phyloP scores from a whole-genome alignment of 2,797 vertebrate species.

The Peromyscus eremicus region DNA sequence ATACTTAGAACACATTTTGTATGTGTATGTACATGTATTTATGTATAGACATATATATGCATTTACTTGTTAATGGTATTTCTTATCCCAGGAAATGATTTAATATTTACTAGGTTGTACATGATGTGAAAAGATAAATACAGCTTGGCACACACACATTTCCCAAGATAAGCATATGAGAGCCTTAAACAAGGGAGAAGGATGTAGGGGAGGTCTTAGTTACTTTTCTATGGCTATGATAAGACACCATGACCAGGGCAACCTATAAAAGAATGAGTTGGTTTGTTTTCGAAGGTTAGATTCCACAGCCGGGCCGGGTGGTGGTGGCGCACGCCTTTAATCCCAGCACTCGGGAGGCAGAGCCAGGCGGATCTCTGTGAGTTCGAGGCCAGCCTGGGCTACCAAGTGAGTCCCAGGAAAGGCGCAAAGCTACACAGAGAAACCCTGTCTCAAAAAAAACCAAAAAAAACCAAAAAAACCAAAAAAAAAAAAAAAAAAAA shows the following conservation, averaged over 20 bases:
- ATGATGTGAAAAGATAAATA: neutral
- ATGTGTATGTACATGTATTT: neutral
- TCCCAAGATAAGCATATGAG: neutral
- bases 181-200: neutral
- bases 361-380: too few species aligned
- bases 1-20: neutral
- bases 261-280: neutral
- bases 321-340: too few species aligned
- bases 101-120: neutral
- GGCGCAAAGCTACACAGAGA: too few species aligned
- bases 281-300: neutral
- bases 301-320: neutral
- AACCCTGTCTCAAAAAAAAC: too few species aligned
- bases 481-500: too few species aligned
- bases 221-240: neutral
- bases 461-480: too few species aligned
- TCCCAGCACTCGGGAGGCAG: too few species aligned
- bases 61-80: slow-evolving; percentile 16
- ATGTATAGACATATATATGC: neutral
- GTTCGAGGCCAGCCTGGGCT: too few species aligned
- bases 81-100: slow-evolving; percentile 8
- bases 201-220: neutral
- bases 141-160: neutral
- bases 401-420: too few species aligned
- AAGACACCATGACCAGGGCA: neutral